Evolutionary conservation across 2,797 vertebrate genomes (phyloP).

Genomic region (Phoebastria nigripes): DNA sequence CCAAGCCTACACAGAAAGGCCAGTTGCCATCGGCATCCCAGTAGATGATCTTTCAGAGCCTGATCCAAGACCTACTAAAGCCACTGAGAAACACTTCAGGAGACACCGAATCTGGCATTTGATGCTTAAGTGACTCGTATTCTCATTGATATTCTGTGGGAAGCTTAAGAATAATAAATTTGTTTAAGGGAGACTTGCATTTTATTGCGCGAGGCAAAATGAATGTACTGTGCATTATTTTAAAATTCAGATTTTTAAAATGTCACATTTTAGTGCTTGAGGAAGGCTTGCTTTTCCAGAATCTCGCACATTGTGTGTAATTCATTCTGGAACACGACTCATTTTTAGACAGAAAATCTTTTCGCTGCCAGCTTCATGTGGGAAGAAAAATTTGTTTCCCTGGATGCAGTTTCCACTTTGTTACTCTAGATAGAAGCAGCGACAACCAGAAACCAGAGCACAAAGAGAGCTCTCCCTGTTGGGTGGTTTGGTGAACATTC

Average conservation of each 20-base stretch:
- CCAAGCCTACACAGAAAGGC: not conserved
- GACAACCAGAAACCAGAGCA: not conserved
- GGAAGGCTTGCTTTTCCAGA: not conserved
- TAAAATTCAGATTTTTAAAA: not conserved
- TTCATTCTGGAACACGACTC: not conserved
- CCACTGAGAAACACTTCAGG: not conserved
- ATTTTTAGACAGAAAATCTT: not conserved
- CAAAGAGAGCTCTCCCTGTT: not conserved
- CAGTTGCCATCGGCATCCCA: not conserved
- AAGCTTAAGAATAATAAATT: not conserved
- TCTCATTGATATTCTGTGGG: not conserved
- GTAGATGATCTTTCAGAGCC: not conserved
- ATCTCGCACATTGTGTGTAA: not conserved
- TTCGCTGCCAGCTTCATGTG: not conserved
- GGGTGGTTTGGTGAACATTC: not conserved
- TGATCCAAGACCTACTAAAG: not conserved
- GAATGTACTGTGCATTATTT: not conserved
- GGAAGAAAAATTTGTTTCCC: not conserved
- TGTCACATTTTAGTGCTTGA: not conserved
- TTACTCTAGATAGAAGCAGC: not conserved
- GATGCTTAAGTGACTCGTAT: not conserved
- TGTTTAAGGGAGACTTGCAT: not conserved
- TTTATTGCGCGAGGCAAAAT: not conserved
- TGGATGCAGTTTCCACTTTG: not conserved
- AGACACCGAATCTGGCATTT: not conserved